Evolutionary conservation across 2,888 invertebrate species (phyloP), one percentile per base, ranked within the genome.

Genomic region (Diaperis boleti): DNA sequence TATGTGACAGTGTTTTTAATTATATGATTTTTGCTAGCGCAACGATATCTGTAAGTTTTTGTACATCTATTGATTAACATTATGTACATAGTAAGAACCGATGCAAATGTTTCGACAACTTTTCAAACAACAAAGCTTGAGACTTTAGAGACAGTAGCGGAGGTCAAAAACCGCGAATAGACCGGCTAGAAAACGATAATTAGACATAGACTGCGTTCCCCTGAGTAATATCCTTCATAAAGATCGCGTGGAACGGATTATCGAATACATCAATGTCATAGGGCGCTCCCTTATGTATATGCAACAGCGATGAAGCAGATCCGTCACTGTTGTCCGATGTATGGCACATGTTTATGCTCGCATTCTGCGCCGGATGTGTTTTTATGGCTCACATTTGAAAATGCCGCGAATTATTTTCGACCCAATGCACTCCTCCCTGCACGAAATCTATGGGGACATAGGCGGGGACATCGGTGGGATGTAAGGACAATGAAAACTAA

Each of bases 391-490:
- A 50, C 67, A 69, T 72, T 71, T 68, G 68, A 67, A 74, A 75
- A 74, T 68, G 66, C 70, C 72, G 72, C 71, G 69, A 72, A 74
- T 73, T 72, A 74, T 70, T 72, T 71, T 70, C 72, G 60, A 59
- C 50, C 69, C 69, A 68, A 39, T 67, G 73, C 61, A 37, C 35
- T 37, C 56, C 14, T 10, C 37, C n/a, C 20, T 47, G 15, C 31
- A 31, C 17, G 31, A n/a, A n/a, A n/a, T n/a, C n/a, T n/a, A n/a
- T n/a, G n/a, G n/a, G n/a, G n/a, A n/a, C n/a, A n/a, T n/a, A n/a
- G n/a, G n/a, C n/a, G n/a, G n/a, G n/a, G n/a, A n/a, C n/a, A n/a
- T n/a, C n/a, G n/a, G n/a, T n/a, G n/a, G n/a, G n/a, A n/a, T n/a
- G n/a, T n/a, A n/a, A n/a, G n/a, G n/a, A n/a, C n/a, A n/a, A n/a